Evolutionary conservation across 1,140 invertebrate species (phyloP).

Genomic region (Euwallacea fornicatus): DNA sequence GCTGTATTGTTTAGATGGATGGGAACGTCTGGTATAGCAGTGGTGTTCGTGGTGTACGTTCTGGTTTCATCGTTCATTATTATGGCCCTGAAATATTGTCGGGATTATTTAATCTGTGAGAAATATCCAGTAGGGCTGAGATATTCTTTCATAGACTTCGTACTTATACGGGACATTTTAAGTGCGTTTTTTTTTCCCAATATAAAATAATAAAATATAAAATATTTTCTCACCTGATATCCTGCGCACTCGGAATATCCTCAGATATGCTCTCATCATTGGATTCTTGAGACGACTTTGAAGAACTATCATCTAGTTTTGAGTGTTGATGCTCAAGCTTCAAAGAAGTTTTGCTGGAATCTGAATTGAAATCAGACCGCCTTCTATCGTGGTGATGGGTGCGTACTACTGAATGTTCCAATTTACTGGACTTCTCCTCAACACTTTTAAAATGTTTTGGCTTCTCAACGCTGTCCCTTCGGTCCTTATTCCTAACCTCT

Average conservation of each 20-base stretch:
- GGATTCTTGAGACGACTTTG: neutral
- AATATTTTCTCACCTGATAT: conserved; percentile 21
- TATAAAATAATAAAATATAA: too few relatives aligned
- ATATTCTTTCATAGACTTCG: too few relatives aligned
- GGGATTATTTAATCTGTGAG: neutral
- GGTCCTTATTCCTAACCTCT: conserved; percentile 28
- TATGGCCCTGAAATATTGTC: conserved; percentile 43
- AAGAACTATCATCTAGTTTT: conserved; percentile 4
- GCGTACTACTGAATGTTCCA: neutral
- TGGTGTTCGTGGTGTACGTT: conserved; percentile 48
- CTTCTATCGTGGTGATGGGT: conserved; percentile 14
- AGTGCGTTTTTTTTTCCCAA: neutral
- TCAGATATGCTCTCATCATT: neutral
- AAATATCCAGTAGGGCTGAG: too few relatives aligned
- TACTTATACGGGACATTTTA: neutral
- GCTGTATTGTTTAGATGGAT: conserved; percentile 7
- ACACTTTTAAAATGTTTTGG: conserved; percentile 26
- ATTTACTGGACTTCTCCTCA: conserved; percentile 27
- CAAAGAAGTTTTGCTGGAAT: conserved; percentile 1
- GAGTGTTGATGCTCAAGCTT: conserved; percentile 3
- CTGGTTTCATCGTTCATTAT: conserved; percentile 49
- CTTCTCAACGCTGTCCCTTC: conserved; percentile 36
- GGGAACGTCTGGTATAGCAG: conserved; percentile 24
- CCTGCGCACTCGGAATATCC: conserved; percentile 24
- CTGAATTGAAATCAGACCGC: conserved; percentile 23